These are phyloP conservation scores for Halictus rubicundus DNA, from an alignment of 1,140 invertebrate genomes.

Conservation along the genomic window DNA sequence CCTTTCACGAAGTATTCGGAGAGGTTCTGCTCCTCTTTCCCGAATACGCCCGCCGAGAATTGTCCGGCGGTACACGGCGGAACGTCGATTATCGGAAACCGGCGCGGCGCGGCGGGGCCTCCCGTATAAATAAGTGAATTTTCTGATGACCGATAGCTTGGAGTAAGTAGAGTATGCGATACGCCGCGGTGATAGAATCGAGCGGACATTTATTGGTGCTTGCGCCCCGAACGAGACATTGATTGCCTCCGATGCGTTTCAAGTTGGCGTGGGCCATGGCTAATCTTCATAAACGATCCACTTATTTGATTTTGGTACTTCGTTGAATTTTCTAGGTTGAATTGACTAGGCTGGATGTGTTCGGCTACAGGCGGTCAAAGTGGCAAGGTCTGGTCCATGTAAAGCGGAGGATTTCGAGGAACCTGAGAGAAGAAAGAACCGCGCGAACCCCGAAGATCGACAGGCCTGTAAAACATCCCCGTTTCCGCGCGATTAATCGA, in stretches of 20 bases:
- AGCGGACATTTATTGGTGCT: neutral
- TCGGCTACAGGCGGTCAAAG: too few species aligned
- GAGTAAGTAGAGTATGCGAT: constrained; percentile 25
- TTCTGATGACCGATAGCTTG: constrained; percentile 22
- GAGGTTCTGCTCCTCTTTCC: neutral
- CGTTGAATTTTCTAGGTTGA: too few species aligned
- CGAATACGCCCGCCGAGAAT: neutral
- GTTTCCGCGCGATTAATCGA: constrained; percentile 26
- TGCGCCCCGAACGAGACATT: neutral
- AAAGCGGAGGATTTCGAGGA: too few species aligned
- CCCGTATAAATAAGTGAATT: constrained; percentile 20
- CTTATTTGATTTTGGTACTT: too few species aligned
- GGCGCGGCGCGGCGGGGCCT: too few species aligned
- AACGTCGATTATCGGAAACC: constrained; percentile 29
- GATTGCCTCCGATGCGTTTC: neutral
- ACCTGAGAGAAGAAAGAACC: neutral
- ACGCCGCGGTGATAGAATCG: neutral
- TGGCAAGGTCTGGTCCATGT: too few species aligned
- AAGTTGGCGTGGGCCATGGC: too few species aligned
- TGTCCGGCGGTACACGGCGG: neutral
- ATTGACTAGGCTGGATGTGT: too few species aligned
- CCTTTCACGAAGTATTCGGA: neutral
- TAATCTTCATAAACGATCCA: too few species aligned
- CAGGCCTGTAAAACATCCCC: neutral
- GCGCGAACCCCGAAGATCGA: too few species aligned